These are phyloP conservation scores for Drosophila pseudotalamancana DNA, from an alignment of 2,888 invertebrate species.

Conservation along the genomic window DNA sequence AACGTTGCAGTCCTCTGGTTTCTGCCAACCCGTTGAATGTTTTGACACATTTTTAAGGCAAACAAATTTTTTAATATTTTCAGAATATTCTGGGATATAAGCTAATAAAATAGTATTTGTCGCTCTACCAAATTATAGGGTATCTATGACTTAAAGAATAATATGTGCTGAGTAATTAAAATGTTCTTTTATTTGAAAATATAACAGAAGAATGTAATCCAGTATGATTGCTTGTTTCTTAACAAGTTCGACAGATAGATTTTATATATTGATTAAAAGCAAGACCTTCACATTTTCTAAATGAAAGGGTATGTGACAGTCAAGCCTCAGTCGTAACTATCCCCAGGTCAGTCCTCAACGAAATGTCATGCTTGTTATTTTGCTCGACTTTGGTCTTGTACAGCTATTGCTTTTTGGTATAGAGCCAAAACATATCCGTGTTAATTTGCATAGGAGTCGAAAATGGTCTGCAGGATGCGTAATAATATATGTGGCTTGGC, in stretches of 20 bases:
- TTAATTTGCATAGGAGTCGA: constrained; percentile 58
- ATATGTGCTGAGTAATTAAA: too few relatives aligned
- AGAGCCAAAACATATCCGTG: constrained; percentile 10
- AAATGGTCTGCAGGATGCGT: constrained; percentile 20
- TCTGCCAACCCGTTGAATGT: constrained; percentile 1
- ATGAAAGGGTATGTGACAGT: background rate
- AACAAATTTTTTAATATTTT: constrained; percentile 16
- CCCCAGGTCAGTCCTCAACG: background rate
- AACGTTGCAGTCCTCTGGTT: constrained; percentile 25
- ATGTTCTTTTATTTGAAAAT: too few relatives aligned
- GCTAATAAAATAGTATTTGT: too few relatives aligned
- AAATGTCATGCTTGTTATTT: background rate
- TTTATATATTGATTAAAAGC: too few relatives aligned
- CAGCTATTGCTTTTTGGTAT: constrained; percentile 10
- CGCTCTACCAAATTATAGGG: too few relatives aligned
- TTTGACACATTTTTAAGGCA: constrained; percentile 6
- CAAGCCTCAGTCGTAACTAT: background rate
- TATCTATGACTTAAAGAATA: too few relatives aligned
- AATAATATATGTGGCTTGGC: background rate
- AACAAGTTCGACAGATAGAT: too few relatives aligned
- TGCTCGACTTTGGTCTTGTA: constrained; percentile 5
- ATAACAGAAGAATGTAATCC: too few relatives aligned
- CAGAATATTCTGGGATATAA: too few relatives aligned
- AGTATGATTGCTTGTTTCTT: too few relatives aligned
- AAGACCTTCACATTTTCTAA: too few relatives aligned